Percentiles rank a stretch among this genome's conserved stretches.
phyloP scores from a whole-genome alignment of 2,888 invertebrate genomes.

The Apoderus coryli region DNA sequence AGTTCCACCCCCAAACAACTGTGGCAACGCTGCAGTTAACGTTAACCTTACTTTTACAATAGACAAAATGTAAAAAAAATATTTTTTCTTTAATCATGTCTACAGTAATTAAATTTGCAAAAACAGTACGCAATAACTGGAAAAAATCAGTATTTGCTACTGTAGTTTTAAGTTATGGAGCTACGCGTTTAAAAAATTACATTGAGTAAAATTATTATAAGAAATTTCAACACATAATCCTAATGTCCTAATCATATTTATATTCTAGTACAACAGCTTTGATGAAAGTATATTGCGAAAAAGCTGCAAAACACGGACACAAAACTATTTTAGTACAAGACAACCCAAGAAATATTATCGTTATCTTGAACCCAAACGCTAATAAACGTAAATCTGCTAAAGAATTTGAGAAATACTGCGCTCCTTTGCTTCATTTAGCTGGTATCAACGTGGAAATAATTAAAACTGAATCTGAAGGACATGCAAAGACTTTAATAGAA shows the following conservation, averaged over 20 bases:
- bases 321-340: conserved; percentile 39
- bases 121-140: conserved; percentile 69
- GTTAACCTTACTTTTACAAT: too few species aligned
- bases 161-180: conserved; percentile 52
- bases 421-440: conserved; percentile 82
- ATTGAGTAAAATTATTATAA: too few species aligned
- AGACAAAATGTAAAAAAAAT: too few species aligned
- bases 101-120: conserved; percentile 45
- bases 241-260: too few species aligned
- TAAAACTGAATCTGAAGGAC: conserved; percentile 76
- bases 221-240: too few species aligned
- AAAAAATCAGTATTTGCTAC: conserved; percentile 70
- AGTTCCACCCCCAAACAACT: too few species aligned
- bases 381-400: conserved; percentile 55
- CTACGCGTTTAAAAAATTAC: conserved; percentile 50
- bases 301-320: conserved; percentile 60
- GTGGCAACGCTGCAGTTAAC: too few species aligned
- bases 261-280: conserved; percentile 48
- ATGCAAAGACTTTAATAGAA: conserved; percentile 70
- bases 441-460: conserved; percentile 52
- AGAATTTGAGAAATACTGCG: conserved; percentile 81
- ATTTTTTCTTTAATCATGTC: too few species aligned
- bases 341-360: conserved; percentile 61
- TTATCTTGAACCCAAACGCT: conserved; percentile 84
- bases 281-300: conserved; percentile 67